phyloP scores from a whole-genome alignment of 2,113 vertebrate genomes.

The Dromiciops gliroides region DNA sequence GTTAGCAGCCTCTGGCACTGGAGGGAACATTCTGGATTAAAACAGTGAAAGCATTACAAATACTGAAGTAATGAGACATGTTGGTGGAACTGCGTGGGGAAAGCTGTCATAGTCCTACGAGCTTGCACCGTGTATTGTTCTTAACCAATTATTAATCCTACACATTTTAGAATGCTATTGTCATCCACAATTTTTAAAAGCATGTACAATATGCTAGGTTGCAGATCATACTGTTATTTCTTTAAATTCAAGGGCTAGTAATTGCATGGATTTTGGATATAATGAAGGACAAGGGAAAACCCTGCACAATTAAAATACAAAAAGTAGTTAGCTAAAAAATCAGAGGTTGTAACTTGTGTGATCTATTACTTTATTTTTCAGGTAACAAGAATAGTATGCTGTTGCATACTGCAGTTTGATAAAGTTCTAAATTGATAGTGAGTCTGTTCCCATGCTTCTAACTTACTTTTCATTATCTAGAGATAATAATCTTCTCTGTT shows the following conservation, averaged over 20 bases:
- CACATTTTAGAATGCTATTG: neutral
- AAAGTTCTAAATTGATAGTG: neutral
- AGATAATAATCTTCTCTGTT: neutral
- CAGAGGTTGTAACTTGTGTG: neutral
- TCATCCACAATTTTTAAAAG: neutral
- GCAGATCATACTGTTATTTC: neutral
- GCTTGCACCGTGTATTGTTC: neutral
- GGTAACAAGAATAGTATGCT: neutral
- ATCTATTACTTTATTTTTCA: neutral
- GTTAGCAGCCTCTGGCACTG: neutral
- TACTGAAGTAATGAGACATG: slow-evolving; percentile 7
- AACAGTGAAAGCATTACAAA: neutral
- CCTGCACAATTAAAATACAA: neutral
- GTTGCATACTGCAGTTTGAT: neutral
- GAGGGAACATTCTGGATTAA: neutral
- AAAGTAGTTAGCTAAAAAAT: neutral
- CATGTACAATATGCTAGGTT: neutral
- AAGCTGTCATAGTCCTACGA: neutral
- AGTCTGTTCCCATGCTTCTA: neutral
- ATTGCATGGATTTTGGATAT: neutral
- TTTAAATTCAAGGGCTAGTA: neutral
- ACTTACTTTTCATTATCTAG: neutral
- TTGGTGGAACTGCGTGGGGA: neutral
- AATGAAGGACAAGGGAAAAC: neutral
- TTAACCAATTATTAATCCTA: slow-evolving; percentile 1